Evolutionary conservation across 2,888 invertebrate genomes (phyloP), one percentile per base, ranked within the genome.

Genomic region (Hyalella azteca): DNA sequence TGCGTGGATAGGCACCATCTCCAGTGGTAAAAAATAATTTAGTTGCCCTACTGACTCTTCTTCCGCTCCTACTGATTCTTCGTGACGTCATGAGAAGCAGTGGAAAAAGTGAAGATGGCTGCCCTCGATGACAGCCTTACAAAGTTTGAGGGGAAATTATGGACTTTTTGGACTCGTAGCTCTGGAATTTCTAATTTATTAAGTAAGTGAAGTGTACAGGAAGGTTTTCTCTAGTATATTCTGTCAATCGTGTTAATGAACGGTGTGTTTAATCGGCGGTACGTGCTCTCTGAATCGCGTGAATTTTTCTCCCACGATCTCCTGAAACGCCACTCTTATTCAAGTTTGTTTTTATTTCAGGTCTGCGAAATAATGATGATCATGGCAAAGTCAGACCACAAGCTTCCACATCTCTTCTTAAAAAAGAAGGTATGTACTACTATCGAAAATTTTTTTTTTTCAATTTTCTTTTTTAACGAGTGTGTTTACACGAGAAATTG

Each of bases 121-220:
- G 88, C 87, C 86, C 86, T 87, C 86, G 88, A 87, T 87, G 87
- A 86, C 86, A 88, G 88, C 87, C 87, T 88, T 85, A 87, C 87
- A 86, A 86, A 87, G 85, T 87, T 87, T 87, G 86, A 87, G 85
- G 88, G 88, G 85, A 87, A 88, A 87, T 86, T 87, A 80, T 88
- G 88, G 88, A 86, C 87, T 82, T 86, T 86, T 82, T 87, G 87
- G 88, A 87, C 86, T 81, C 86, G 87, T 81, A 86, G 86, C 82
- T 79, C 81, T 54, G 82, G 82, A 66, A 59, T 59, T 41, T 60
- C 40, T 78, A 78, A 50, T 59, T 78, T 50, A 59, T 50, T 59
- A 78, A 36, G 45, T 78, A 78, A 41, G 59, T 49, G 50, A 66
- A 66, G 66, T 66, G 66, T 66, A 19, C 36, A 39, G 22, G 66